Evolutionary conservation across 2,888 invertebrate species (phyloP).

Genomic region (Nomada fabriciana): DNA sequence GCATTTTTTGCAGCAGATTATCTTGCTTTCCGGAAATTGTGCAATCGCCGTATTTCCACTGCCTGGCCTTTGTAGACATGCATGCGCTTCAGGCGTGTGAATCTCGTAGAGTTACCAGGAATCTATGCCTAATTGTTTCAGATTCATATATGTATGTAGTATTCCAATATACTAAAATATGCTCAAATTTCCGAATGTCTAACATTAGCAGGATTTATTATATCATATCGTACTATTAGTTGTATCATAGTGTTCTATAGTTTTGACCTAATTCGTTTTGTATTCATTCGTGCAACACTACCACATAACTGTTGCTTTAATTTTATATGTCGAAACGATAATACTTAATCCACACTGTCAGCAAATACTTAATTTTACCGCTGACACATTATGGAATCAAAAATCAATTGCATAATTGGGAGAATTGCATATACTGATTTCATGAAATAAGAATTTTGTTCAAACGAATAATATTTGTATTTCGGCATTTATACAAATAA

Average conservation of each 20-base stretch:
- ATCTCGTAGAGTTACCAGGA: not conserved
- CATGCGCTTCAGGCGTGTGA: not conserved
- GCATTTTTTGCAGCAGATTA: conserved; percentile 8
- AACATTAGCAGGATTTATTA: no score
- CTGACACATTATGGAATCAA: not conserved
- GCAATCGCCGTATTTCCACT: conserved; percentile 19
- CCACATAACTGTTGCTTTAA: no score
- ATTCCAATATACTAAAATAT: no score
- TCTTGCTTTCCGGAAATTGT: conserved; percentile 43
- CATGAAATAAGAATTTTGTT: not conserved
- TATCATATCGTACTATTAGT: no score
- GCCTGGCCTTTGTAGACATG: not conserved
- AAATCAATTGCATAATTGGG: no score
- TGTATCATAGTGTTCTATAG: no score
- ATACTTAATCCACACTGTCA: conserved; percentile 2
- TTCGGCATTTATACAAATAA: conserved; percentile 12
- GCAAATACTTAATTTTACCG: not conserved
- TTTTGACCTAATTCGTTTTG: no score
- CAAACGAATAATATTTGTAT: conserved; percentile 12
- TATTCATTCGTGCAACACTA: not conserved
- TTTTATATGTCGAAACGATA: no score
- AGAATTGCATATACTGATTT: no score
- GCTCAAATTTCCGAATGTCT: no score
- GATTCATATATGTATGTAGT: no score
- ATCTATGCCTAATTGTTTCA: no score